Evolutionary conservation across 1,140 invertebrate genomes (phyloP), one percentile per base, ranked within the genome.

Genomic region (Neotoxoptera formosana): DNA sequence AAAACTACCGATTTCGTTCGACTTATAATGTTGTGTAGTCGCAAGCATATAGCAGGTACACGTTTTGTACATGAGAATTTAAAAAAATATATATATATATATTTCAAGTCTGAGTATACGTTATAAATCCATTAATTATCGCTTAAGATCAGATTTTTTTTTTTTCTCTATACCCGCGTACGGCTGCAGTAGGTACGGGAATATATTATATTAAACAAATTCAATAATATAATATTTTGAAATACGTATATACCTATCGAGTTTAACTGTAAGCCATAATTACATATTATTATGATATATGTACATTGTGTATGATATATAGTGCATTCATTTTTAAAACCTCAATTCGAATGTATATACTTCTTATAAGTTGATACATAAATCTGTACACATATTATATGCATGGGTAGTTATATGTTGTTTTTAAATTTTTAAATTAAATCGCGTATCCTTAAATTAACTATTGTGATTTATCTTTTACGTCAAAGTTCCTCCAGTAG

Each of bases 311-410:
- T 83, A 83, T 83, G 76, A 83, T 83, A 83, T 83, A 36, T 83
- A 8, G 34, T 83, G n/a, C 76, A 83, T 83, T 83, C n/a, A 23
- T 83, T 83, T 83, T 23, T 36, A 36, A 83, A 83, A 83, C 34
- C 7, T 81, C 21, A 81, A 34, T 81, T 20, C 7, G 34, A 36
- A 83, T 6, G 60, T 76, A n/a, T 76, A n/a, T 76, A 76, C 11
- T 76, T 76, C 60, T 76, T n/a, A 76, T n/a, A 76, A 76, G n/a
- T 76, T 76, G 30, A 76, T 76, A 76, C 60, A 76, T 76, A 76
- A n/a, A 76, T 76, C 30, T 76, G n/a, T 76, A 76, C n/a, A 17
- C n/a, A 9, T 76, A 17, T 76, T 76, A 17, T 76, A 34, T n/a
- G n/a, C 20, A 53, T 53, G 17, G 17, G 17, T n/a, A 76, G n/a